Conservation (phyloP, 2,797 vertebrate genomes). For the Glyptemys insculpta region DNA sequence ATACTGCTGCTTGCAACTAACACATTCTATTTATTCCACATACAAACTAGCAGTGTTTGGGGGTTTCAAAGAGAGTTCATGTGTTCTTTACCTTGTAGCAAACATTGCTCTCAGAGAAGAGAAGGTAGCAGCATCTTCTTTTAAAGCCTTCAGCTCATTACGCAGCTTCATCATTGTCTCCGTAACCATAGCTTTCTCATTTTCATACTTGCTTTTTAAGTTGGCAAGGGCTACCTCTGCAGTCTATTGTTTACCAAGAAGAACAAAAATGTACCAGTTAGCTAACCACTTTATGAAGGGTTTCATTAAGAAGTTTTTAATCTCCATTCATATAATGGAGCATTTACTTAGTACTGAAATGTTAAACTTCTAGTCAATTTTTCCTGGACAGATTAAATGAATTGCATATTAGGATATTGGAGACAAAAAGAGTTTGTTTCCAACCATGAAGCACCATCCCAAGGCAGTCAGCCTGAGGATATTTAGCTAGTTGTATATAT, state of each 20-base stretch:
- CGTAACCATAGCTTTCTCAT: slow-evolving; percentile 94
- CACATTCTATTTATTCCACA: neutral
- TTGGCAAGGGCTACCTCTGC: slow-evolving; percentile 97
- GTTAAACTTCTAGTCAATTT: neutral
- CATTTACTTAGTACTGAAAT: neutral
- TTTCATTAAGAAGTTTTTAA: neutral
- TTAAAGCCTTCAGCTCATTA: slow-evolving; percentile 96
- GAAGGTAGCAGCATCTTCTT: slow-evolving; percentile 97
- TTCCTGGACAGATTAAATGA: slow-evolving; percentile 5
- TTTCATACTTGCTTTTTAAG: slow-evolving; percentile 98
- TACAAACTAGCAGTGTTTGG: neutral
- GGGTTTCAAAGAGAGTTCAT: neutral
- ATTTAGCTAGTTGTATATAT: neutral
- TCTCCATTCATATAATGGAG: neutral
- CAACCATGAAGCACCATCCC: neutral
- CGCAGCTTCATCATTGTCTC: slow-evolving; percentile 98
- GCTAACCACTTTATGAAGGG: neutral
- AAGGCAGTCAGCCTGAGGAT: neutral
- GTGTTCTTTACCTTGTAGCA: slow-evolving; percentile 89
- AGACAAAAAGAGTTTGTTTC: neutral
- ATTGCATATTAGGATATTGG: neutral
- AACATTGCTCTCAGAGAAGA: slow-evolving; percentile 98
- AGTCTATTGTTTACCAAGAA: slow-evolving; percentile 82
- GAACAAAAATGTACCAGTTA: slow-evolving; percentile 18
- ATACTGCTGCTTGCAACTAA: neutral